Evolutionary conservation across 2,797 vertebrate genomes (phyloP).

Genomic region (Brachymystax lenok): DNA sequence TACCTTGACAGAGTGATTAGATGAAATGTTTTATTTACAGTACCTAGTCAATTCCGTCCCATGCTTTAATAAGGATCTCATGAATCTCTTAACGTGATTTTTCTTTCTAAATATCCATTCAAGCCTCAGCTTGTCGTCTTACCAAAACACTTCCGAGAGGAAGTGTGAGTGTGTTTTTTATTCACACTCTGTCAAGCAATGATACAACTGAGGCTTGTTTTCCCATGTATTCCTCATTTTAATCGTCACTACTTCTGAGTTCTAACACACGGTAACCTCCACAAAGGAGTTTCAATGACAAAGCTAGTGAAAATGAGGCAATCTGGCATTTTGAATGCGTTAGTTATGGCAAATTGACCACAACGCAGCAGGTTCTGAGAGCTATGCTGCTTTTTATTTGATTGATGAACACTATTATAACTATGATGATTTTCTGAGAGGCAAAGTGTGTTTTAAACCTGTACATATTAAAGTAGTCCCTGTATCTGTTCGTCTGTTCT

Average conservation of each 20-base stretch:
- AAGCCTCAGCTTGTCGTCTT: no score
- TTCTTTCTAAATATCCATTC: no score
- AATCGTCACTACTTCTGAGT: constrained; percentile 21
- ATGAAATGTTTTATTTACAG: background rate
- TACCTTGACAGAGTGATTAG: background rate
- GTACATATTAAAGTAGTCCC: constrained; percentile 15
- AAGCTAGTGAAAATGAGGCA: constrained; percentile 32
- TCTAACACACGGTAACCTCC: constrained; percentile 45
- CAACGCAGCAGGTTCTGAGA: constrained; percentile 24
- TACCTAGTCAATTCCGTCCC: background rate
- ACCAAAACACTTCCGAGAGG: no score
- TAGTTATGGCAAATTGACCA: constrained; percentile 56
- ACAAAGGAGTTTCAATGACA: constrained; percentile 48
- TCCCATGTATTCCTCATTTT: constrained; percentile 43
- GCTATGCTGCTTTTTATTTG: constrained; percentile 45
- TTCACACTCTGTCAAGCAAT: constrained; percentile 6
- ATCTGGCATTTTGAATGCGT: constrained; percentile 52
- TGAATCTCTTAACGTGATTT: no score
- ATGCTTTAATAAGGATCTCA: no score
- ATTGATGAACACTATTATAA: constrained; percentile 54
- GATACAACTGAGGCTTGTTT: constrained; percentile 34
- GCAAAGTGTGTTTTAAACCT: constrained; percentile 32
- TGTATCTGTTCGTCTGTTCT: constrained; percentile 34
- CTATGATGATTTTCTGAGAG: constrained; percentile 38
- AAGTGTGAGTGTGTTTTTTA: no score